phyloP scores from a whole-genome alignment of 2,113 vertebrate species.

The Nibea albiflora region DNA sequence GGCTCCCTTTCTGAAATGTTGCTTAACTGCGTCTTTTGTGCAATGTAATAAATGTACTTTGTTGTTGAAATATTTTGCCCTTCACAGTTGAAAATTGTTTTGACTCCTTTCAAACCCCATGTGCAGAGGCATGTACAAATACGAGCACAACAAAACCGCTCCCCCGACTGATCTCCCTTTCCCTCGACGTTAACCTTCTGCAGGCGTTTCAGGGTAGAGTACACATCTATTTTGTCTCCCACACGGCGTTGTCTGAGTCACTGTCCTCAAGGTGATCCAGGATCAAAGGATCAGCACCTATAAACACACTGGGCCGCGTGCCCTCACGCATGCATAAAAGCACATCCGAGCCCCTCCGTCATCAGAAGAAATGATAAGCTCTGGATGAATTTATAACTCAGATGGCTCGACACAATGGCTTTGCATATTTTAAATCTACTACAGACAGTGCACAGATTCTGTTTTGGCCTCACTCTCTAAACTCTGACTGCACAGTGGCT shows the following conservation, averaged over 20 bases:
- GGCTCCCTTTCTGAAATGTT: background rate
- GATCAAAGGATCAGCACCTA: slow-evolving; percentile 46
- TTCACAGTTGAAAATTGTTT: background rate
- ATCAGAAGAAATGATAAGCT: slow-evolving; percentile 47
- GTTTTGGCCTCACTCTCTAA: slow-evolving; percentile 23
- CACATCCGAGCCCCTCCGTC: slow-evolving; percentile 22
- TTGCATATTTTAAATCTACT: slow-evolving; percentile 25
- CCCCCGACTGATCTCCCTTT: background rate
- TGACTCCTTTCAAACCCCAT: background rate
- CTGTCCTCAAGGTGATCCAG: slow-evolving; percentile 61
- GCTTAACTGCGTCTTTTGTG: background rate
- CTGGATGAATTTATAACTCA: slow-evolving; percentile 51
- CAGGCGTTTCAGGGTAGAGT: slow-evolving; percentile 11
- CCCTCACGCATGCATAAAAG: slow-evolving; percentile 32
- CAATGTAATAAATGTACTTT: background rate
- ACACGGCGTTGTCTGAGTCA: slow-evolving; percentile 27
- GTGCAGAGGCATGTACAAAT: background rate
- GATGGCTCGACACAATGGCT: slow-evolving; percentile 44
- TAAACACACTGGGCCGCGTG: slow-evolving; percentile 27
- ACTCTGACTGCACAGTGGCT: slow-evolving; percentile 16
- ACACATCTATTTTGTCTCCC: slow-evolving; percentile 25
- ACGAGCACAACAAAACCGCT: slow-evolving; percentile 1
- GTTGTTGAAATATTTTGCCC: background rate
- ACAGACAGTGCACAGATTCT: background rate
- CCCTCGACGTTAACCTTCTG: slow-evolving; percentile 7